Conservation (phyloP, 2,888 invertebrate genomes). For the Tethea ocularis region DNA sequence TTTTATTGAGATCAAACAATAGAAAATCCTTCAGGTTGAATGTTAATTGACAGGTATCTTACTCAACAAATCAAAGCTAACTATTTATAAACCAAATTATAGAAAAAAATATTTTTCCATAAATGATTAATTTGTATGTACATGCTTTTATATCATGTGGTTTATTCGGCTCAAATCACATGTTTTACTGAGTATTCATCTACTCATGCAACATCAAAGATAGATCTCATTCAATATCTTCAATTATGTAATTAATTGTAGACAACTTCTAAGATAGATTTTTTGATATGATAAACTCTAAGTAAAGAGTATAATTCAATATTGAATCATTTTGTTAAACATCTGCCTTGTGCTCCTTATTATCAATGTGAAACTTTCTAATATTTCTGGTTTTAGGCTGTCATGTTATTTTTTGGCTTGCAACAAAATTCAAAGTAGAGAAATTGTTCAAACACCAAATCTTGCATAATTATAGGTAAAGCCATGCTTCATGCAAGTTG, state of each 20-base stretch:
- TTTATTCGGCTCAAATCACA: no score
- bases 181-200: no score
- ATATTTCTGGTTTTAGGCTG: slow-evolving; percentile 9
- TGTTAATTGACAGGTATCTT: slow-evolving; percentile 12
- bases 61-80: neutral
- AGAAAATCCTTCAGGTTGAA: slow-evolving; percentile 25
- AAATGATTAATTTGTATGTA: neutral
- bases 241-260: neutral
- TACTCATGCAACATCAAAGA: no score
- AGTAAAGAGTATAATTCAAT: neutral
- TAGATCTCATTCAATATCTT: neutral
- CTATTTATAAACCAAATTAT: neutral
- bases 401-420: slow-evolving; percentile 16
- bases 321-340: neutral
- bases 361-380: slow-evolving; percentile 18
- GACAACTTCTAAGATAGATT: no score
- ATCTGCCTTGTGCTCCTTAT: neutral
- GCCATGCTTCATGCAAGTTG: slow-evolving; percentile 48
- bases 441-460: slow-evolving; percentile 43
- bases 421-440: slow-evolving; percentile 33
- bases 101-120: no score
- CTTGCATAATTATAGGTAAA: slow-evolving; percentile 46
- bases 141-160: no score
- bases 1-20: slow-evolving; percentile 16
- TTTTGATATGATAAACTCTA: neutral